Conservation (phyloP, 2,113 vertebrate genomes). For the Micronycteris hirsuta region DNA sequence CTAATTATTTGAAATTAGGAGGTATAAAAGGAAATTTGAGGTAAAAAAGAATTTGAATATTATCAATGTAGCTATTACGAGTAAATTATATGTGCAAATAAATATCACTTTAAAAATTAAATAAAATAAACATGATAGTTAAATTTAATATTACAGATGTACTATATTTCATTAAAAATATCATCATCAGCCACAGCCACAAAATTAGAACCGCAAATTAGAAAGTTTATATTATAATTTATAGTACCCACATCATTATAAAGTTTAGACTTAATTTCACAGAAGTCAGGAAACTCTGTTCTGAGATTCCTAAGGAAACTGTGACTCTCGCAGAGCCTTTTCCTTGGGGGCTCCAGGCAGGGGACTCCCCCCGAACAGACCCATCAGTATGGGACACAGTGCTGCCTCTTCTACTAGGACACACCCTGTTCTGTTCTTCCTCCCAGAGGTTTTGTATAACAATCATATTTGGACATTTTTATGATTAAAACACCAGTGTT, state of each 20-base stretch:
- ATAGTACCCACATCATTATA: background rate
- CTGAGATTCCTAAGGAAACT: slow-evolving; percentile 17
- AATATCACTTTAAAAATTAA: background rate
- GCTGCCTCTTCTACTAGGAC: background rate
- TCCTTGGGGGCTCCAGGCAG: background rate
- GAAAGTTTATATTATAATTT: slow-evolving; percentile 16
- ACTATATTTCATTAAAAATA: slow-evolving; percentile 14
- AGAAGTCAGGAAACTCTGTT: slow-evolving; percentile 29
- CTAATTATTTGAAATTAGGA: slow-evolving; percentile 23
- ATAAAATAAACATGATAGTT: background rate
- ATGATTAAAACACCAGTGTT: background rate
- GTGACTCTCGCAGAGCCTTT: background rate
- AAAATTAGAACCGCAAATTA: slow-evolving; percentile 43
- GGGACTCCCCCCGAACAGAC: background rate
- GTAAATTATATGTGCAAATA: slow-evolving; percentile 1
- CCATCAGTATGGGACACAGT: background rate
- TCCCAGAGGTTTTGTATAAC: background rate
- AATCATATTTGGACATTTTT: background rate
- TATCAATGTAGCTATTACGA: background rate
- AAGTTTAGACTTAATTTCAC: slow-evolving; percentile 41
- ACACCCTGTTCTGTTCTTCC: background rate
- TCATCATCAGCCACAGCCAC: background rate
- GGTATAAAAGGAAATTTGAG: background rate
- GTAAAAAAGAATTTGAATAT: background rate
- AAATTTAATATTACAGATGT: slow-evolving; percentile 10